Percentiles rank a stretch among this genome's conserved stretches.
These are phyloP conservation scores for Morbakka virulenta DNA, from an alignment of 30 jellyfish, hydroid and myxozoan species.

Conservation along the genomic window DNA sequence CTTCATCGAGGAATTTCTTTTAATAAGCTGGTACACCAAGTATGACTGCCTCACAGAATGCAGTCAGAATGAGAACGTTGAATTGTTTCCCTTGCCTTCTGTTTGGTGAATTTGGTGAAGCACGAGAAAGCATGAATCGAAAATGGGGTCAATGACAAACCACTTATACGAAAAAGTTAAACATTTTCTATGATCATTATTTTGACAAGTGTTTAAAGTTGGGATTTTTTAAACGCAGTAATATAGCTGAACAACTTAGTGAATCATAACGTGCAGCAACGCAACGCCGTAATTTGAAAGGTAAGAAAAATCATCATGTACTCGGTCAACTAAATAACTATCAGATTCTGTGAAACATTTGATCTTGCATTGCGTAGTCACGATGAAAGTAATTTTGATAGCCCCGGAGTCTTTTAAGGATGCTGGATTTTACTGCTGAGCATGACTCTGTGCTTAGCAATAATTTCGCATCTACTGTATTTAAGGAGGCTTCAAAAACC, in stretches of 20 bases:
- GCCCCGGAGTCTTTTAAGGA: not conserved
- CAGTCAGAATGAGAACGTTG: too few relatives aligned
- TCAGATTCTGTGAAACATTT: not conserved
- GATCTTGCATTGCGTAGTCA: not conserved
- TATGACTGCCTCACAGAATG: too few relatives aligned
- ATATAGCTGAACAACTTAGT: not conserved
- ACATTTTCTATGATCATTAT: not conserved
- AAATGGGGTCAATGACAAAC: too few relatives aligned
- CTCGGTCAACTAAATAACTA: not conserved
- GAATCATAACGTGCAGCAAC: not conserved
- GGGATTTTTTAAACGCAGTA: not conserved
- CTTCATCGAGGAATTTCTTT: too few relatives aligned
- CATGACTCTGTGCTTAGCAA: constrained; percentile 28
- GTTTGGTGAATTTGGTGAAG: too few relatives aligned
- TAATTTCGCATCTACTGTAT: constrained; percentile 24
- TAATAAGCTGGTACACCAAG: too few relatives aligned
- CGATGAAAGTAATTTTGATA: not conserved
- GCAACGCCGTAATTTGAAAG: not conserved
- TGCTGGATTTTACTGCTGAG: constrained; percentile 16
- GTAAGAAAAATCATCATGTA: not conserved
- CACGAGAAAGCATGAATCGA: too few relatives aligned
- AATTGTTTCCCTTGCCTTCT: too few relatives aligned
- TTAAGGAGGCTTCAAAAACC: constrained; percentile 51
- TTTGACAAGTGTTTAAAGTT: not conserved
- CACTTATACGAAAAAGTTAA: too few relatives aligned